phyloP scores from a whole-genome alignment of 1,140 invertebrate genomes.

The Liolophura sinensis region DNA sequence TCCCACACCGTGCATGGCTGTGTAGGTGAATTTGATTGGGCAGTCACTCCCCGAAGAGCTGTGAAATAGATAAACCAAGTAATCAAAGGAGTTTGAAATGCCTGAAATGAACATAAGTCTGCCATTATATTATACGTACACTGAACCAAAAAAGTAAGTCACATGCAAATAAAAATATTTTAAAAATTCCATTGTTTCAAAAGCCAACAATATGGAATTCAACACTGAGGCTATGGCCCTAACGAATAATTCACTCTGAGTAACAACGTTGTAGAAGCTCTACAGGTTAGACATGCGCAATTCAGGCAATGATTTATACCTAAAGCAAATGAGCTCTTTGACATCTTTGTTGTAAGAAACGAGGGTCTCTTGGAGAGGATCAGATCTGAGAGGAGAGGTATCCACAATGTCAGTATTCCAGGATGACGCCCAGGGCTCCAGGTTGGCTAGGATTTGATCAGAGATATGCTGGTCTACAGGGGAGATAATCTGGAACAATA shows the following conservation, averaged over 20 bases:
- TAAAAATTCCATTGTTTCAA: too few species aligned
- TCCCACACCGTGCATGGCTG: conserved; percentile 98
- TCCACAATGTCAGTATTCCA: conserved; percentile 66
- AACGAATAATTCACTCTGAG: too few species aligned
- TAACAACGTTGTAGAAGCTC: too few species aligned
- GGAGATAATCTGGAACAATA: conserved; percentile 75
- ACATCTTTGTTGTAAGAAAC: conserved; percentile 71
- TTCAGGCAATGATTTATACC: conserved; percentile 27
- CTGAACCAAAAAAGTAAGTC: too few species aligned
- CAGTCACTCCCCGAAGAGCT: conserved; percentile 46
- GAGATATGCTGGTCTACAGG: conserved; percentile 92
- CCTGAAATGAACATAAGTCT: too few species aligned
- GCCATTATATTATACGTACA: too few species aligned
- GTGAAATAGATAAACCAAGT: neutral
- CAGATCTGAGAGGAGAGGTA: conserved; percentile 48
- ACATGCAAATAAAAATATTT: too few species aligned
- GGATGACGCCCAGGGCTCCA: conserved; percentile 71
- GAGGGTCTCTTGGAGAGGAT: conserved; percentile 66
- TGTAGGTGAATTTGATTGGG: conserved; percentile 80
- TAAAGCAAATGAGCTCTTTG: conserved; percentile 50
- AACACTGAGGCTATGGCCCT: too few species aligned
- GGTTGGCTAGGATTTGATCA: conserved; percentile 74
- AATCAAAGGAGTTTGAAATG: too few species aligned
- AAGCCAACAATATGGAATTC: too few species aligned
- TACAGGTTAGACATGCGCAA: neutral